phyloP scores from a whole-genome alignment of 2,113 vertebrate genomes.

The Emydura subglobosa region DNA sequence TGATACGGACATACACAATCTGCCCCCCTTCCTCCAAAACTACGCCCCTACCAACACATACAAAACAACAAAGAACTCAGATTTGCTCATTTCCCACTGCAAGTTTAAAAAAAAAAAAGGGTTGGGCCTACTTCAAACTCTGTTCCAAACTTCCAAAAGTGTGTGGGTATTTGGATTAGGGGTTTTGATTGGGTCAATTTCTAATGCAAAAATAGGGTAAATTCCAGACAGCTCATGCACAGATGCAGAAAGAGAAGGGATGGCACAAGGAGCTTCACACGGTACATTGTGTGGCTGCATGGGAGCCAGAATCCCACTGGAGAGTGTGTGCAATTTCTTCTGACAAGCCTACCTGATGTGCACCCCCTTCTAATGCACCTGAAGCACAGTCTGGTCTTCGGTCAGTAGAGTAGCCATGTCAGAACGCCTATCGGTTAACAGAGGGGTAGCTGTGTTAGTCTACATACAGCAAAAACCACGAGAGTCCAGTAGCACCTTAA shows the following conservation, averaged over 20 bases:
- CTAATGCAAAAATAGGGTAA: not conserved
- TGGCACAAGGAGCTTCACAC: not conserved
- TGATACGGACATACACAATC: too few relatives aligned
- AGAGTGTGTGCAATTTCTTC: not conserved
- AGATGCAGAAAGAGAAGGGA: not conserved
- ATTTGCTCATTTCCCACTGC: not conserved
- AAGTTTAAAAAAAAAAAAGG: not conserved
- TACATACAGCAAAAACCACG: too few relatives aligned
- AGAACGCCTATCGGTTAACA: rapidly evolving
- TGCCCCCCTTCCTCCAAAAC: too few relatives aligned
- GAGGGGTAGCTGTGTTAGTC: too few relatives aligned
- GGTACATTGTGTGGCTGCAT: not conserved
- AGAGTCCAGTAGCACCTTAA: too few relatives aligned
- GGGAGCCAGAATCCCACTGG: not conserved
- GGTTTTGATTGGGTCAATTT: not conserved
- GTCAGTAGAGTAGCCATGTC: not conserved
- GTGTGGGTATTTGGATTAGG: not conserved
- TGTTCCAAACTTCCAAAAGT: not conserved
- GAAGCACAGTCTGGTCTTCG: not conserved
- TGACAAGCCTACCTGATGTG: not conserved
- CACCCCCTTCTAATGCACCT: not conserved
- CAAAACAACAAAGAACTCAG: not conserved
- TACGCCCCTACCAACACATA: too few relatives aligned
- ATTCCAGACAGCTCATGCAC: not conserved
- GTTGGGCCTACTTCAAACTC: not conserved